Evolutionary conservation across 2,797 vertebrate genomes (phyloP).

Genomic region (Miichthys miiuy): DNA sequence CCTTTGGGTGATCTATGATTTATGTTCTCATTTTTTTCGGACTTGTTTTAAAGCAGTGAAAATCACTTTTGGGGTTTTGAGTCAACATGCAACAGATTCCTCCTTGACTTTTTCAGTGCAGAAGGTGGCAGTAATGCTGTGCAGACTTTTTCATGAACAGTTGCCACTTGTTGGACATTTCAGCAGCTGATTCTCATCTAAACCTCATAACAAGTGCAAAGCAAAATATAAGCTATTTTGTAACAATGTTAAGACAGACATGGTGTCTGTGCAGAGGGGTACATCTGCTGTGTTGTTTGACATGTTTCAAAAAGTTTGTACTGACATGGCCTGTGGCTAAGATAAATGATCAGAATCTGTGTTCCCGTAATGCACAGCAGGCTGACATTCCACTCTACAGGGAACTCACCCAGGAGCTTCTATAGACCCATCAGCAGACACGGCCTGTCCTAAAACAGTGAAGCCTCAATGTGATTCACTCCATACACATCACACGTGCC

Average conservation of each 20-base stretch:
- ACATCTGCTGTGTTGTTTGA: slow-evolving; percentile 2
- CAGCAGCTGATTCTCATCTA: slow-evolving; percentile 20
- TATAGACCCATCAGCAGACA: slow-evolving; percentile 42
- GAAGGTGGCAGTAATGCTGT: slow-evolving; percentile 60
- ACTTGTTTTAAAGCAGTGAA: slow-evolving; percentile 35
- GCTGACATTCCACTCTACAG: slow-evolving; percentile 44
- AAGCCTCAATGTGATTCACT: slow-evolving; percentile 37
- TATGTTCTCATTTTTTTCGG: slow-evolving; percentile 39
- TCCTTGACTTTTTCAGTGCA: slow-evolving; percentile 39
- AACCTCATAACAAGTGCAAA: slow-evolving; percentile 26
- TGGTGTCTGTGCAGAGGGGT: background rate
- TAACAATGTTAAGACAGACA: background rate
- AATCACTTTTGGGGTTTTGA: slow-evolving; percentile 23
- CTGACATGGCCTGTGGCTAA: slow-evolving; percentile 8
- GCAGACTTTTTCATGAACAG: slow-evolving; percentile 31
- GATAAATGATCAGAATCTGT: slow-evolving; percentile 24
- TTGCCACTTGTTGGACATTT: slow-evolving; percentile 36
- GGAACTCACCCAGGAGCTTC: slow-evolving; percentile 29
- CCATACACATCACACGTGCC: slow-evolving; percentile 33
- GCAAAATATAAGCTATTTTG: slow-evolving; percentile 2
- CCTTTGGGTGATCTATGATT: slow-evolving; percentile 12
- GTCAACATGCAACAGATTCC: slow-evolving; percentile 15
- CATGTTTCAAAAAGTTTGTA: slow-evolving; percentile 5
- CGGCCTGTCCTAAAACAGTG: slow-evolving; percentile 38
- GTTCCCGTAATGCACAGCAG: slow-evolving; percentile 29